phyloP scores from a whole-genome alignment of 2,888 invertebrate genomes.

The Branchellion lobata region DNA sequence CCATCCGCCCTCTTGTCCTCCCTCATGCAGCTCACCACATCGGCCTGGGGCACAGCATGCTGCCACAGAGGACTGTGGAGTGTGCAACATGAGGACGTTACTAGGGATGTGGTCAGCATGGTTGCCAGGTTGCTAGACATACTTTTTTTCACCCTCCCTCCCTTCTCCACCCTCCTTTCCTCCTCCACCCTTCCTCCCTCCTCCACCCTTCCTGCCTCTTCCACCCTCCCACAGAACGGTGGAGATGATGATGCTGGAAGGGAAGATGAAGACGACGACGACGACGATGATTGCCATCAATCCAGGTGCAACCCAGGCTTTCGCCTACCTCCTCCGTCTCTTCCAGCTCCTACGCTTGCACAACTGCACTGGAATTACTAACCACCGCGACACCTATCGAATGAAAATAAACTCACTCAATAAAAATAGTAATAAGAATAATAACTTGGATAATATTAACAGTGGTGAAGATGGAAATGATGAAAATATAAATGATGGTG shows the following conservation, averaged over 20 bases:
- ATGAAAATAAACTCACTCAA: not conserved
- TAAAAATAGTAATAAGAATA: no score
- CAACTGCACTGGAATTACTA: not conserved
- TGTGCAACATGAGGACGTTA: conserved; percentile 1
- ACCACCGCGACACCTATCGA: not conserved
- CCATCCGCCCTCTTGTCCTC: not conserved
- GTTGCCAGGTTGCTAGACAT: conserved; percentile 14
- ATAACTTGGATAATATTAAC: not conserved
- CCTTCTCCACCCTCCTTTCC: not conserved
- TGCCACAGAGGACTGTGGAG: conserved; percentile 26
- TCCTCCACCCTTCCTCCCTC: no score
- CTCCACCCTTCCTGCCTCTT: not conserved
- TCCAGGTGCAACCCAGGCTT: no score
- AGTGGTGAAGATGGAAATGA: not conserved
- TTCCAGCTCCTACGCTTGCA: not conserved
- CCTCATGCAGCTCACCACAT: not conserved
- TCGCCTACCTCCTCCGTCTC: not conserved
- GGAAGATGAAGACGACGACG: no score
- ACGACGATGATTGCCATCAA: no score
- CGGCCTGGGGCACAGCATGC: not conserved
- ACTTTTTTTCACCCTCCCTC: not conserved
- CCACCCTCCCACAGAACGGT: not conserved
- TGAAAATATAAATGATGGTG: not conserved
- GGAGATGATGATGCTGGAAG: conserved; percentile 3
- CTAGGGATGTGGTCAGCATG: conserved; percentile 9